Percentiles rank a stretch among this genome's conserved stretches.
Evolutionary conservation across 2,797 vertebrate species (phyloP).

Genomic region (Clarias platycephalus): DNA sequence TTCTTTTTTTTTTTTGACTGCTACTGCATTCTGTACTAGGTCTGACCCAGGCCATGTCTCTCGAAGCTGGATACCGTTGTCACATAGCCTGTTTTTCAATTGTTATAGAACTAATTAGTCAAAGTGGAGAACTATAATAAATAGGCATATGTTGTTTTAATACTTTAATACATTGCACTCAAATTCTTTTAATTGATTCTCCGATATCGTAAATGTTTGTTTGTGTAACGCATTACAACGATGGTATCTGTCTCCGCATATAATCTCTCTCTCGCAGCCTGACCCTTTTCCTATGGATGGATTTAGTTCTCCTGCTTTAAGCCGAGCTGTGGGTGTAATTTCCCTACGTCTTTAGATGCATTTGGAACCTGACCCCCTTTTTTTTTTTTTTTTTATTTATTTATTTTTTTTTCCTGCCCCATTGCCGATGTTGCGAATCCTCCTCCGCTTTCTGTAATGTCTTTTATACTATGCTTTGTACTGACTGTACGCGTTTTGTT

Average conservation of each 20-base stretch:
- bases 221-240: background rate
- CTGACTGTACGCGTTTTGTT: constrained; percentile 17
- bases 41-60: no score
- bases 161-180: background rate
- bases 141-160: no score
- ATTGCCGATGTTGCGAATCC: background rate
- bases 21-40: no score
- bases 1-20: no score
- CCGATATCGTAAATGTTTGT: background rate
- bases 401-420: background rate
- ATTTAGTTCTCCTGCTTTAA: background rate
- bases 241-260: background rate
- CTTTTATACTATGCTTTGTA: constrained; percentile 32
- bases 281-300: constrained; percentile 9
- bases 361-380: constrained; percentile 23
- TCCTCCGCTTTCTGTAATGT: constrained; percentile 39
- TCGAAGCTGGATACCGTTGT: no score
- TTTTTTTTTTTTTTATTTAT: no score
- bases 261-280: constrained; percentile 1
- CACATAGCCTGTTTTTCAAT: no score
- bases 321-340: constrained; percentile 7
- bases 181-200: background rate
- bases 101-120: no score
- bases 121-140: no score
- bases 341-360: background rate